Evolutionary conservation across 2,888 invertebrate genomes (phyloP).

Genomic region (Gymnoscelis rufifasciata): DNA sequence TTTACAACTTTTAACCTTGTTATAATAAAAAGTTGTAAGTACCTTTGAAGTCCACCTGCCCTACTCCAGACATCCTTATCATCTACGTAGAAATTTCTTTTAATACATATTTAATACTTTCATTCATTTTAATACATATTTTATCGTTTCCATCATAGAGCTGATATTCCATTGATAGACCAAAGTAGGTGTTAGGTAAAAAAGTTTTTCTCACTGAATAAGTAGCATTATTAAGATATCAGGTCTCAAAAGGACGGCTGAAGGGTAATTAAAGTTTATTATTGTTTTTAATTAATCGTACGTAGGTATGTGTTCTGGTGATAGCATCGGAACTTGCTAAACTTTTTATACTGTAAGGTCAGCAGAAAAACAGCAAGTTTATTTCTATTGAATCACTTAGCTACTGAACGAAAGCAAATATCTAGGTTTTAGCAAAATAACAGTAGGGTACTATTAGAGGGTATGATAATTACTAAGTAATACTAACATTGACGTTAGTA

Average conservation of each 20-base stretch:
- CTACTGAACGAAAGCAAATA: too few relatives aligned
- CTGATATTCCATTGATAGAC: neutral
- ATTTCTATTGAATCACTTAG: too few relatives aligned
- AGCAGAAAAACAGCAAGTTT: slow-evolving; percentile 30
- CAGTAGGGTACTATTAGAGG: too few relatives aligned
- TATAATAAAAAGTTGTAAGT: neutral
- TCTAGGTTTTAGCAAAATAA: too few relatives aligned
- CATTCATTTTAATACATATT: neutral
- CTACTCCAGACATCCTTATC: slow-evolving; percentile 8
- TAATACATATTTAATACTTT: neutral
- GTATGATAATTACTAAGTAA: too few relatives aligned
- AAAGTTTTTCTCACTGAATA: slow-evolving; percentile 18
- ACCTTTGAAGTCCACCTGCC: slow-evolving; percentile 12
- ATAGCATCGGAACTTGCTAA: slow-evolving; percentile 54
- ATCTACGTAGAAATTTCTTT: slow-evolving; percentile 11
- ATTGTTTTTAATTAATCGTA: slow-evolving; percentile 66
- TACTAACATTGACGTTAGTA: too few relatives aligned
- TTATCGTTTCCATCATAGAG: slow-evolving; percentile 4
- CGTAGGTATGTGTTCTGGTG: slow-evolving; percentile 51
- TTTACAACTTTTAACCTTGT: neutral
- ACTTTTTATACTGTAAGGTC: slow-evolving; percentile 54
- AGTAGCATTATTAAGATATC: slow-evolving; percentile 24
- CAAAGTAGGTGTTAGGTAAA: slow-evolving; percentile 1
- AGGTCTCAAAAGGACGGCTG: slow-evolving; percentile 29
- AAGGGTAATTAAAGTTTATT: slow-evolving; percentile 54